Percentiles rank a stretch among this genome's conserved stretches.
Conservation (phyloP, 2,888 invertebrate species). For the Cenopis cana region DNA sequence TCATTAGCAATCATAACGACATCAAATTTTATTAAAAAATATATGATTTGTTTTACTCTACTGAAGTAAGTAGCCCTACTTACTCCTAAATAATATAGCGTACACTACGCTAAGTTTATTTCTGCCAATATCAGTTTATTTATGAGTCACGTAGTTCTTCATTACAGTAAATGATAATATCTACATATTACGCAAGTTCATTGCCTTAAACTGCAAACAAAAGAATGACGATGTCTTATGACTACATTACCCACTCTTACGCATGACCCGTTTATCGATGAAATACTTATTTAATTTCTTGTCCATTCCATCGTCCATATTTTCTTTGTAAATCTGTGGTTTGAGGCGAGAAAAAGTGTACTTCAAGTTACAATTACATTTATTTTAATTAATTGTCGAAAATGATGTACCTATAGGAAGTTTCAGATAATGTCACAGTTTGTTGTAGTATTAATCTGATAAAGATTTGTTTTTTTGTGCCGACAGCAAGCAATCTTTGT, state of each 20-base stretch:
- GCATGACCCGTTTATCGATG: neutral
- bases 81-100: too few species aligned
- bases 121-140: neutral
- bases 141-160: constrained; percentile 9
- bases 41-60: too few species aligned
- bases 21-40: too few species aligned
- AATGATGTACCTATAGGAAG: neutral
- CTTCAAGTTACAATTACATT: neutral
- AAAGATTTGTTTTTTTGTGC: too few species aligned
- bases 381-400: neutral
- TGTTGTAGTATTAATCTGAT: neutral
- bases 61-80: too few species aligned
- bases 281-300: neutral
- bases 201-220: constrained; percentile 28
- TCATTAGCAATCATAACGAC: too few species aligned
- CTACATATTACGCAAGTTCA: constrained; percentile 9
- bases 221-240: constrained; percentile 5
- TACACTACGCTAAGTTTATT: neutral
- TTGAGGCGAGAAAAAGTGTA: neutral
- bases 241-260: neutral
- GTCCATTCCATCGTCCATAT: too few species aligned
- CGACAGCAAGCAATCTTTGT: neutral
- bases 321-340: neutral
- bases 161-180: constrained; percentile 5
- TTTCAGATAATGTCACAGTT: neutral